Evolutionary conservation across 2,888 invertebrate species (phyloP).

Genomic region (Folsomia manolachei): DNA sequence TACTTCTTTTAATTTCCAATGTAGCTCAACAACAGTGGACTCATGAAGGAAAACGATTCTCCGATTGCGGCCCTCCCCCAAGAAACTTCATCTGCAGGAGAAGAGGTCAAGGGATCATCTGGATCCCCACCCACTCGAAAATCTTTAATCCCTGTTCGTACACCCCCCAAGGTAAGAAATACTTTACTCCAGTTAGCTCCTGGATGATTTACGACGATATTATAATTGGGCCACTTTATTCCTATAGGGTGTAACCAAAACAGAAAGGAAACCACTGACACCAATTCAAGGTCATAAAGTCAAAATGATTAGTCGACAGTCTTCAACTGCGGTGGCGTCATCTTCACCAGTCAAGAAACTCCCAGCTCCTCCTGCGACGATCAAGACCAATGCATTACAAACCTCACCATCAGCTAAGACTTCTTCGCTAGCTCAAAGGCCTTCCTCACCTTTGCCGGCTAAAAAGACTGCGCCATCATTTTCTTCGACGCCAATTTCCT

Average conservation of each 20-base stretch:
- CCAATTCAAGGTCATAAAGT: conserved; percentile 8
- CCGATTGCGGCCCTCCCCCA: neutral
- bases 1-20: too few species aligned
- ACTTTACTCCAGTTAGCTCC: too few species aligned
- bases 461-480: neutral
- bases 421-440: neutral
- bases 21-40: too few species aligned
- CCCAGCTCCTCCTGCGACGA: conserved; percentile 8
- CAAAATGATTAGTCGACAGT: conserved; percentile 36
- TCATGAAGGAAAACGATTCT: conserved; percentile 1
- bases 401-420: neutral
- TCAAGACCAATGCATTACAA: neutral
- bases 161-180: neutral
- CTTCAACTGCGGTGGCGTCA: neutral
- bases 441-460: neutral
- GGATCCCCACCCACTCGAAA: neutral
- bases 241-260: too few species aligned
- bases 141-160: neutral
- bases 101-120: neutral
- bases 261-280: neutral
- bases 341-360: neutral
- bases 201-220: too few species aligned
- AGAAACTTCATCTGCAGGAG: neutral
- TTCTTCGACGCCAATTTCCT: conserved; percentile 21
- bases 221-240: too few species aligned